phyloP scores from a whole-genome alignment of 2,113 vertebrate genomes.

The Prunella fulvescens region DNA sequence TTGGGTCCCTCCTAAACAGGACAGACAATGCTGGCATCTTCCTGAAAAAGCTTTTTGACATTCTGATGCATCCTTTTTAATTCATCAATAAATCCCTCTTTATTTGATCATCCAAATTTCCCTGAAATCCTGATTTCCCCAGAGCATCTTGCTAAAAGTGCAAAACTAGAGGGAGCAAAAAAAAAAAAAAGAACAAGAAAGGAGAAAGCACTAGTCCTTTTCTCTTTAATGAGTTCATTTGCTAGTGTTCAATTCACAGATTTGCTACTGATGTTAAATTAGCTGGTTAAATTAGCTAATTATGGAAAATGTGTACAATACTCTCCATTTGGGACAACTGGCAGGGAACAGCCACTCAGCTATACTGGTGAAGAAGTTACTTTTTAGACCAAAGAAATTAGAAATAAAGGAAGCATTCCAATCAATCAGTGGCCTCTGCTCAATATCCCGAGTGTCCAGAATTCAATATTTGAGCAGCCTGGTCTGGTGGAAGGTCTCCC shows the following conservation, averaged over 20 bases:
- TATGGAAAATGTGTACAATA: slow-evolving; percentile 8
- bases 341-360: background rate
- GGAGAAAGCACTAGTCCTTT: background rate
- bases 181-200: background rate
- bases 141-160: background rate
- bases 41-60: background rate
- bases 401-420: background rate
- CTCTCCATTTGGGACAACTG: background rate
- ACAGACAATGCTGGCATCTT: background rate
- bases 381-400: background rate
- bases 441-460: background rate
- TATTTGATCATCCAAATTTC: slow-evolving; percentile 24
- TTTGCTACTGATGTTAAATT: slow-evolving; percentile 53
- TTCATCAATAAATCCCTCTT: background rate
- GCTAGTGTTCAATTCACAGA: slow-evolving; percentile 2
- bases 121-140: slow-evolving; percentile 36
- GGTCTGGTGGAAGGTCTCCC: background rate
- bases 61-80: background rate
- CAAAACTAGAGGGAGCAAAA: background rate
- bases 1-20: background rate
- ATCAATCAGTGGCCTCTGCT: background rate
- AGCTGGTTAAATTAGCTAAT: slow-evolving; percentile 53
- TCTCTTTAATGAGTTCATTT: slow-evolving; percentile 45
- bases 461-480: background rate
- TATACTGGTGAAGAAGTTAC: background rate